Base-by-base conservation (phyloP, 2,888 invertebrate species). In the Pimpla rufipes region DNA sequence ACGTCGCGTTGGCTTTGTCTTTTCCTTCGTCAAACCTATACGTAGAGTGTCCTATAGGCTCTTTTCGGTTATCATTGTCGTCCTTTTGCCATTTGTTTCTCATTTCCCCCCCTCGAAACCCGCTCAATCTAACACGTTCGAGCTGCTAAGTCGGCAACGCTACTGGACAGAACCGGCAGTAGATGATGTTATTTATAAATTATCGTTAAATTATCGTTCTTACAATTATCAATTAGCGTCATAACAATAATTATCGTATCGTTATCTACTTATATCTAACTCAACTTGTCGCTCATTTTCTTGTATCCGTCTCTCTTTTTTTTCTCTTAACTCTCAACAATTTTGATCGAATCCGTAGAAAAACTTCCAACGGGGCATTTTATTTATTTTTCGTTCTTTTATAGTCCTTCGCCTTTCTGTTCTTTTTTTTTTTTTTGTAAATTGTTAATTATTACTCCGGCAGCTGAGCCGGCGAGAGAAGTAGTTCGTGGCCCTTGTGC, bases 381-480 rank as follows among this genome's bases (percentile, higher is more conserved):
- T 16, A 11, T 29, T 21, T n/a, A 5, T 29, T 42, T 37, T 64
- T 64, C 29, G 21, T 21, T 23, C 11, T 21, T 21, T 11, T 55
- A 18, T 21, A 3, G 11, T 55, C n/a, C n/a, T n/a, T n/a, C n/a
- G n/a, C n/a, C n/a, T n/a, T n/a, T n/a, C n/a, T n/a, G n/a, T n/a
- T n/a, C n/a, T n/a, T n/a, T n/a, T n/a, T n/a, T n/a, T n/a, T n/a
- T 4, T 52, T 52, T 0, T 21, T 29, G 2, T 57, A 10, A 13
- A 2, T 35, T 59, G 29, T 37, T 59, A 37, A 37, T 16, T n/a
- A 40, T 68, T 73, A 91, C 86, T 92, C 91, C 79, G 91, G 89
- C 81, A 92, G 87, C 85, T 92, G 92, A 74, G 91, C 91, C 74
- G 92, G 92, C 52, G 91, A 92, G 29, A 92, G 89, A 76, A 92